Base-by-base conservation (phyloP, 2,888 invertebrate species). In the Plagiodera versicolora region DNA sequence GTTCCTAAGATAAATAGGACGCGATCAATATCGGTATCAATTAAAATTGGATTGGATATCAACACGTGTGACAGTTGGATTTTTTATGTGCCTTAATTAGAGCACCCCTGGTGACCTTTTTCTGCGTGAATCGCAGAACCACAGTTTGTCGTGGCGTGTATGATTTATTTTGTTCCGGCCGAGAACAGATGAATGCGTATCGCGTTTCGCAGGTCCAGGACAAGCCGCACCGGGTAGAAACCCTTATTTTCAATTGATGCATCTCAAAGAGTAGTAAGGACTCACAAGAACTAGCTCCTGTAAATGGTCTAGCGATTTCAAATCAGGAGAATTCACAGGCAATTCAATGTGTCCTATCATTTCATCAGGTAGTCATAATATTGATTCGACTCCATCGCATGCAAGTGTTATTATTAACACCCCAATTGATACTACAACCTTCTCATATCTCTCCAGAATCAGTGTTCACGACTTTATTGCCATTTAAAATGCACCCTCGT, bases 1-100 rank as follows among this genome's bases (percentile, higher is more conserved):
- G 39, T 14, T 6, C 39, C 9, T 14, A 39, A 39, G 39, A 53
- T 16, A 17, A 53, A 53, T 11, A 51, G 64, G 39, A 51, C 51
- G 39, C 35, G 32, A 58, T 64, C 61, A 58, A 59, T 61, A 49
- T 54, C 47, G 14, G 58, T 60, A 59, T 54, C 59, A 65, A 65
- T 65, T 62, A 58, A 60, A 61, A 54, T 56, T 65, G 57, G 55
- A 65, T 65, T 49, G 59, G n/a, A 55, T 55, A 50, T 57, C 64
- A 62, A 57, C 57, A 57, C 59, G 64, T 28, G 55, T 39, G 39
- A 39, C 24, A 35, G 51, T 53, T 14, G 51, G 59, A 64, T 61
- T 65, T 64, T 64, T 65, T 60, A 57, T 59, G 48, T 28, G 32
- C 46, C 45, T 53, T 59, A 57, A 61, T 56, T 61, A 58, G 56